Percentiles rank a stretch among this genome's conserved stretches.
Evolutionary conservation across 2,113 vertebrate genomes (phyloP).

Genomic region (Pavo muticus): DNA sequence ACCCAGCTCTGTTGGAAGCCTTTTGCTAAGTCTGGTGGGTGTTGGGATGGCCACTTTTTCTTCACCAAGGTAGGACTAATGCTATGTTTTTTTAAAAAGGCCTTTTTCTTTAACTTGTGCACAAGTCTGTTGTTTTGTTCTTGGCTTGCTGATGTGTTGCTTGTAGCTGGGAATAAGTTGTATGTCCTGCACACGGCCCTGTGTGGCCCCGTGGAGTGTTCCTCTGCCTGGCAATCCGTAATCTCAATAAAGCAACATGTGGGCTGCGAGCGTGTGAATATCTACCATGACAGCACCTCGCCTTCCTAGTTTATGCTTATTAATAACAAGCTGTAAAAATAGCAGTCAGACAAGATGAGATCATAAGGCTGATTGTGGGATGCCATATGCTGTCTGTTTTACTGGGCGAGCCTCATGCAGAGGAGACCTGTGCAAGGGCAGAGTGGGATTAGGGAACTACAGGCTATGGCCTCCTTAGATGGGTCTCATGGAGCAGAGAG

Average conservation of each 20-base stretch:
- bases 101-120: accelerated
- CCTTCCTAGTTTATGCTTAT: constrained; percentile 70
- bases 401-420: neutral
- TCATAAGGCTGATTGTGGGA: constrained; percentile 54
- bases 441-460: neutral
- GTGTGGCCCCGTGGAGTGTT: neutral
- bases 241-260: constrained; percentile 58
- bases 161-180: neutral
- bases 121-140: neutral
- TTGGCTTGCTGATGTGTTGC: neutral
- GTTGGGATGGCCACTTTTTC: accelerated
- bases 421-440: neutral
- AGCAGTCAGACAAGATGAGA: constrained; percentile 72
- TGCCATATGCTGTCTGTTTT: constrained; percentile 56
- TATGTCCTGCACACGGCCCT: accelerated
- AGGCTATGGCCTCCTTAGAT: neutral
- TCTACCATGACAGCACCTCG: constrained; percentile 36
- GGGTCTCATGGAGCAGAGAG: neutral
- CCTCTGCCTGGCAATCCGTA: constrained; percentile 30
- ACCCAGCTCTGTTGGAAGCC: accelerated
- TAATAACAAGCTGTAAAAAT: constrained; percentile 79
- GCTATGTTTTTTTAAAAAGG: neutral
- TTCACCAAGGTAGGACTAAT: neutral
- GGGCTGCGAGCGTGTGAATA: constrained; percentile 51
- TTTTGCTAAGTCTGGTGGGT: neutral